These are phyloP conservation scores for Erebia ligea DNA, from an alignment of 2,888 invertebrate species.

Conservation along the genomic window DNA sequence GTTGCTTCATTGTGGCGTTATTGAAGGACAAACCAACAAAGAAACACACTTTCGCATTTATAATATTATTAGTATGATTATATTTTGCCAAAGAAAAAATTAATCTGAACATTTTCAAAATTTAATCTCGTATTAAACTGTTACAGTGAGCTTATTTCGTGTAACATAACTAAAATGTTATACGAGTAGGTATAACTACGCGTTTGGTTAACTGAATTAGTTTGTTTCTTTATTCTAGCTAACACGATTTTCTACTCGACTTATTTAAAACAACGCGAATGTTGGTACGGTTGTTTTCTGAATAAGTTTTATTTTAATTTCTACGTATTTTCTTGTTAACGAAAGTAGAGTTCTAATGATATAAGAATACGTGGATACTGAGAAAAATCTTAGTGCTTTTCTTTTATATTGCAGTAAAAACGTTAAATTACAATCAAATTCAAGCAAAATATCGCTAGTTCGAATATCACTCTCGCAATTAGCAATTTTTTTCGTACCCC, in stretches of 20 bases:
- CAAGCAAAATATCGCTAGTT: too few species aligned
- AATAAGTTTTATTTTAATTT: not conserved
- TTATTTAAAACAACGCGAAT: slow-evolving; percentile 18
- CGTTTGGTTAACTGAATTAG: slow-evolving; percentile 17
- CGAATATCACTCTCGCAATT: too few species aligned
- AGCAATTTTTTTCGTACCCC: too few species aligned
- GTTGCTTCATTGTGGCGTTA: too few species aligned
- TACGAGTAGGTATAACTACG: not conserved
- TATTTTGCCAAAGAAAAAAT: too few species aligned
- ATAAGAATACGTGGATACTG: not conserved
- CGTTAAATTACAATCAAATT: too few species aligned
- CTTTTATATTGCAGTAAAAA: too few species aligned
- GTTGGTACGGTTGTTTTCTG: slow-evolving; percentile 8
- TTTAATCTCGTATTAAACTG: not conserved
- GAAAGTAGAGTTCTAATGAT: not conserved
- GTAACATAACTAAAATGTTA: slow-evolving; percentile 8
- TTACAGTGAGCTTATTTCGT: not conserved
- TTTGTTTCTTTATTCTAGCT: slow-evolving; percentile 18
- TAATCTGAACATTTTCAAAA: not conserved
- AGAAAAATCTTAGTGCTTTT: too few species aligned
- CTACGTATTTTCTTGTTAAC: slow-evolving; percentile 1
- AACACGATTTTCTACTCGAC: slow-evolving; percentile 21
- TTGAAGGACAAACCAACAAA: too few species aligned
- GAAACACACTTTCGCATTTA: too few species aligned
- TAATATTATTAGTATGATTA: too few species aligned